These are phyloP conservation scores for Drosophila formosana DNA, from an alignment of 2,888 invertebrate species.

Conservation along the genomic window DNA sequence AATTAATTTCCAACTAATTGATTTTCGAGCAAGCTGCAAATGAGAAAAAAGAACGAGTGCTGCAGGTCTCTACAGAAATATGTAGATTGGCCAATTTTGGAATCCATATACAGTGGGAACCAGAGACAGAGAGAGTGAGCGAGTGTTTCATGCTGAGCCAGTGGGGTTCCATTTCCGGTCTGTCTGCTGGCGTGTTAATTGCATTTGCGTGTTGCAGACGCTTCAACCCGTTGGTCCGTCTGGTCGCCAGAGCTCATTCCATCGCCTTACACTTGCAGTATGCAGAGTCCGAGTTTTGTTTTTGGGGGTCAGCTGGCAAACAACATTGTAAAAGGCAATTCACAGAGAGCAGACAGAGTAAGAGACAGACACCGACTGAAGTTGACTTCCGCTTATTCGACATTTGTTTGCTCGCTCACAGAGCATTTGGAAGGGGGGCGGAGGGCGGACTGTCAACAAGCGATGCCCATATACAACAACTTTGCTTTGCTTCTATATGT, in stretches of 20 bases:
- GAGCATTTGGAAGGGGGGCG: background rate
- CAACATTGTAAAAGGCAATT: constrained; percentile 74
- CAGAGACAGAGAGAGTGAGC: too few relatives aligned
- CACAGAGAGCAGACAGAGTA: constrained; percentile 15
- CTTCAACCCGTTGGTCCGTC: constrained; percentile 31
- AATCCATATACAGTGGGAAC: constrained; percentile 20
- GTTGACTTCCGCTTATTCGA: constrained; percentile 70
- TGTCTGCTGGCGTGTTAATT: constrained; percentile 79
- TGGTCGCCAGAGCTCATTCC: background rate
- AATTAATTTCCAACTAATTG: constrained; percentile 76
- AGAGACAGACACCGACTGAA: constrained; percentile 47
- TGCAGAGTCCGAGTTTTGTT: constrained; percentile 56
- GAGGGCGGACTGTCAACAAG: constrained; percentile 50
- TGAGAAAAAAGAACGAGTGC: constrained; percentile 15
- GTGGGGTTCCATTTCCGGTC: constrained; percentile 72
- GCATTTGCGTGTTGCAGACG: constrained; percentile 78
- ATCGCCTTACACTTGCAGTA: background rate
- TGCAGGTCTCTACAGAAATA: background rate
- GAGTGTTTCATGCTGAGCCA: constrained; percentile 32
- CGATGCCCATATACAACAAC: constrained; percentile 36
- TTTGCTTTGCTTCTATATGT: constrained; percentile 19
- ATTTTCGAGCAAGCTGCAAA: constrained; percentile 45
- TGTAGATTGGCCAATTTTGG: constrained; percentile 47
- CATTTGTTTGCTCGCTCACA: constrained; percentile 26
- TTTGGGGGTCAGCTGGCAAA: constrained; percentile 64